Base-by-base conservation (phyloP, 2,113 vertebrate genomes). In the Pterocles gutturalis region DNA sequence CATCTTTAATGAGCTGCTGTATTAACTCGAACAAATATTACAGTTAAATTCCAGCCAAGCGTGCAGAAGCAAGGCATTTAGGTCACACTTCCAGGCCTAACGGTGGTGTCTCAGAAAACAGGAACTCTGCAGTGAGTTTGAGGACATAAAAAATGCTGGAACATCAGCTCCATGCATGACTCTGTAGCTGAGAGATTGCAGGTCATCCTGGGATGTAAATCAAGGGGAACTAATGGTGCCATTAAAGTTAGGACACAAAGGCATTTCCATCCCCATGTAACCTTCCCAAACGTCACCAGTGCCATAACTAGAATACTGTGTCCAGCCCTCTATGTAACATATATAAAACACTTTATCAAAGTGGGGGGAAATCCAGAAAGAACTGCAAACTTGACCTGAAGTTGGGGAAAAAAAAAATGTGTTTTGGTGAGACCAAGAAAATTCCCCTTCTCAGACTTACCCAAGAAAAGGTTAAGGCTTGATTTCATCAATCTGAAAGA, bases 1-100 rank as follows among this genome's bases (percentile, higher is more conserved):
- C 10, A 1, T 72, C 51, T 87, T 96, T 95, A 94, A 93, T 83
- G 66, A 85, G 65, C 28, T 72, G 15, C 43, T 87, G 24, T 70
- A 87, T 87, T 87, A 94, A 83, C 14, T 53, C 92, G 65, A 91
- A 48, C 87, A 96, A 95, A 87, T 71, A 87, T 75, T 75, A 46
- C 22, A 33, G 29, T 89, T 87, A 54, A 87, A 79, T 85, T 89
- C 43, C 58, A 89, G 36, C 33, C 83, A 75, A 87, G 34, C n/a
- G 19, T 0, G 2, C 9, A 58, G 60, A 90, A 78, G 11, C 19
- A 94, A 84, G 83, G 60, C 28, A 73, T 61, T 84, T 54, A 66
- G 51, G 80, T 89, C 72, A 78, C 51, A 17, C 5, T n/a, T 41
- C 60, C 3, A 29, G 55, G 38, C 61, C 38, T 78, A 29, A 78